Base-by-base conservation (phyloP, 2,797 vertebrate genomes). In the Lagocephalus sceleratus region DNA sequence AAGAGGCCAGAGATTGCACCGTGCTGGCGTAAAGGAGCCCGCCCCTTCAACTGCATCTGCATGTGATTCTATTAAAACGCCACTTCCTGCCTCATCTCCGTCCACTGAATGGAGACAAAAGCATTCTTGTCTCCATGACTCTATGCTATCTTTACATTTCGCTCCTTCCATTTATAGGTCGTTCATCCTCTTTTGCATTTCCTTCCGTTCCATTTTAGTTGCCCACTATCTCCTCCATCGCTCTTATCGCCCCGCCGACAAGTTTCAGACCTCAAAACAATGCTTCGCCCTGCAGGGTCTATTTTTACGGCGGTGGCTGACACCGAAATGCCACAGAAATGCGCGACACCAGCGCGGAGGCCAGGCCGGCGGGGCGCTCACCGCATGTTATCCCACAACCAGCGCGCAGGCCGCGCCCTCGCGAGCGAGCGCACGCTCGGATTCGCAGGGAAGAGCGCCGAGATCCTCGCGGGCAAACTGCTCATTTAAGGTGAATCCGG, bases 51-150 rank as follows among this genome's bases (percentile, higher is more conserved):
- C 8, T 11, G 11, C 3, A 7, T 11, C 29, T 29, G 11, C 29
- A 11, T 29, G 44, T 67, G 71, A 81, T 73, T 79, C 29, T 76
- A 75, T 81, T 29, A 66, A 53, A 38, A 22, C 41, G 54, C 72
- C 72, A 70, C 76, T 81, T 78, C 73, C 66, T 16, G 44, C 63
- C 66, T 79, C 66, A 76, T 84, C 73, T 70, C 57, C 45, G 56
- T 49, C 1, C 5, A 57, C 20, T 41, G 57, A 48, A 50, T 61
- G 64, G 57, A 63, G 71, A 10, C 1, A 2, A 20, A 43, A 3
- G 20, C 5, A 22, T 23, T 39, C 60, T 57, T n/a, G 1, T 42
- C 48, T 51, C 57, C n/a, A 16, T 1, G 23, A 45, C 47, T 71
- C 19, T n/a, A 39, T 58, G 11, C 65, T 49, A 38, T 22, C 40